These are phyloP conservation scores for Zaprionus africanus DNA, from an alignment of 1,140 invertebrate species.

Conservation along the genomic window DNA sequence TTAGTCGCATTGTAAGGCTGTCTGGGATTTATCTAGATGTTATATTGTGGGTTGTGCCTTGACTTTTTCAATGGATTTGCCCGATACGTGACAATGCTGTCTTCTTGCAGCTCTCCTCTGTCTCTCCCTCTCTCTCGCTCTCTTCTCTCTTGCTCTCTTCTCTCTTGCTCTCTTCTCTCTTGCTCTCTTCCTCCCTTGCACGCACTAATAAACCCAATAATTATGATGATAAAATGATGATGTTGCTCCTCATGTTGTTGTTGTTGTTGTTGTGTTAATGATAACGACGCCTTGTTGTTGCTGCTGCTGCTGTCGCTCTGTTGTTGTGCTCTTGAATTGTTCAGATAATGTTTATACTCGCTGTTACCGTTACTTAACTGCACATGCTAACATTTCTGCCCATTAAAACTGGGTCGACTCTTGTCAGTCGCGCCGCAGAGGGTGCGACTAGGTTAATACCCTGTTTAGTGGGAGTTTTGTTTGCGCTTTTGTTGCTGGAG, in stretches of 20 bases:
- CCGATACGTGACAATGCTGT: constrained; percentile 53
- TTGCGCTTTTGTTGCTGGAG: background rate
- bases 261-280: constrained; percentile 28
- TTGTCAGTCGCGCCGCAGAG: background rate
- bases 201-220: constrained; percentile 74
- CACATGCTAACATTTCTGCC: constrained; percentile 76
- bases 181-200: background rate
- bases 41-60: constrained; percentile 33
- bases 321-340: constrained; percentile 13
- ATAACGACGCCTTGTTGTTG: constrained; percentile 54
- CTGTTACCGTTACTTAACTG: constrained; percentile 77
- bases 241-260: constrained; percentile 37
- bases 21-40: constrained; percentile 42
- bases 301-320: constrained; percentile 37
- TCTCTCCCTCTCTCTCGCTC: background rate
- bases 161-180: background rate
- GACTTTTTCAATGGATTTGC: constrained; percentile 47
- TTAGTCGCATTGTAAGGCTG: constrained; percentile 46
- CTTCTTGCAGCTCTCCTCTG: background rate
- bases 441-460: constrained; percentile 1
- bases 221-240: constrained; percentile 82
- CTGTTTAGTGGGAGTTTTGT: background rate
- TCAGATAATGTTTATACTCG: constrained; percentile 52
- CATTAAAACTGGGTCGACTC: constrained; percentile 58
- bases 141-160: background rate